phyloP scores from a whole-genome alignment of 2,888 invertebrate species.

The Xylota sylvarum region DNA sequence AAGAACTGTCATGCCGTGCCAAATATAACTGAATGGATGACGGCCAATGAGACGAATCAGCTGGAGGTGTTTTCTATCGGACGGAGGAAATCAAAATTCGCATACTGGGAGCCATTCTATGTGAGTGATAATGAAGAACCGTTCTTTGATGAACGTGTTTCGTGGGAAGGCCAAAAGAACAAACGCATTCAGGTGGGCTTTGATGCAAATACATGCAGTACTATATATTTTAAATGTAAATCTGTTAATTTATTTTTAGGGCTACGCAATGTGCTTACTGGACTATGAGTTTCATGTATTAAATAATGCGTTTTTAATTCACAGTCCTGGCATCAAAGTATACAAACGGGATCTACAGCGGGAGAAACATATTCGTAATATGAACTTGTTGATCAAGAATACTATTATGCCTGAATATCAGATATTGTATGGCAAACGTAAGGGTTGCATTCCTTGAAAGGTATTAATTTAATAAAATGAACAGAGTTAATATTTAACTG shows the following conservation, averaged over 20 bases:
- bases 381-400: conserved; percentile 86
- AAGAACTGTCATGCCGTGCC: conserved; percentile 79
- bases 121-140: conserved; percentile 95
- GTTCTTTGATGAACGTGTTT: conserved; percentile 94
- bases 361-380: conserved; percentile 84
- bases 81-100: conserved; percentile 89
- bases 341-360: conserved; percentile 91
- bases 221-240: not conserved
- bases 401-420: conserved; percentile 92
- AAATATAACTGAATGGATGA: conserved; percentile 76
- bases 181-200: conserved; percentile 81
- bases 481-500: too few relatives aligned
- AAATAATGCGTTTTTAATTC: conserved; percentile 94
- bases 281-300: conserved; percentile 95
- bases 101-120: conserved; percentile 96
- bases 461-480: too few relatives aligned
- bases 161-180: conserved; percentile 93
- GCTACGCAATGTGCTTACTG: conserved; percentile 93
- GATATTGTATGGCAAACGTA: conserved; percentile 90
- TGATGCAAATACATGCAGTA: not conserved
- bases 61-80: conserved; percentile 88
- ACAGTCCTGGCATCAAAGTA: conserved; percentile 94
- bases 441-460: conserved; percentile 86
- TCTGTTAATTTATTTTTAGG: conserved; percentile 86
- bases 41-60: conserved; percentile 45